Conservation (phyloP, 2,888 invertebrate genomes). For the Hypena proboscidalis region DNA sequence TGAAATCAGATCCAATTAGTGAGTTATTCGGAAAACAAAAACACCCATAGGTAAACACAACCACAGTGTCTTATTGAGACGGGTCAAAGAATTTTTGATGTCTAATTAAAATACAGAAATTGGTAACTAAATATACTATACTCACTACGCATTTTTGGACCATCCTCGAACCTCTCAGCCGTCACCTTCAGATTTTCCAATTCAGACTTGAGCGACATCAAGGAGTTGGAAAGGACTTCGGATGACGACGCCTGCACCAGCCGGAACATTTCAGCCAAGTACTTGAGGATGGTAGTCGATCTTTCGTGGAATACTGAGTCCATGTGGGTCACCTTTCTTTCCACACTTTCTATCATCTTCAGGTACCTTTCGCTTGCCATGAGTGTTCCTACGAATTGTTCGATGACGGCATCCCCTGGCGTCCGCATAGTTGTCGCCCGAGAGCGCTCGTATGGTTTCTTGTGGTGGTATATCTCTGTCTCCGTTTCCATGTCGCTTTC, state of each 20-base stretch:
- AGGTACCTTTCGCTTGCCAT: constrained; percentile 70
- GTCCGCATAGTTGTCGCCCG: constrained; percentile 40
- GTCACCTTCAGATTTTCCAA: constrained; percentile 38
- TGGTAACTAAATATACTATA: constrained; percentile 1
- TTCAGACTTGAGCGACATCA: constrained; percentile 25
- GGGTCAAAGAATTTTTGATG: no score
- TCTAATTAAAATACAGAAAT: no score
- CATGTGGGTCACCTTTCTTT: constrained; percentile 62
- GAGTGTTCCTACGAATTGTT: constrained; percentile 71
- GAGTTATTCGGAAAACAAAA: no score
- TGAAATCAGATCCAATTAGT: no score
- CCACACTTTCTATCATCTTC: constrained; percentile 67
- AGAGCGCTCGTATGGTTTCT: constrained; percentile 11
- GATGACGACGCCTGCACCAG: constrained; percentile 20
- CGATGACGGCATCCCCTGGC: constrained; percentile 58
- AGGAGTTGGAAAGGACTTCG: constrained; percentile 9
- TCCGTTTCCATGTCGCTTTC: constrained; percentile 18
- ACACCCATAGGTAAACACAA: no score
- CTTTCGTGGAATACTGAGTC: constrained; percentile 65
- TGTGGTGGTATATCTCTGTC: constrained; percentile 10
- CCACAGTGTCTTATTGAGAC: no score
- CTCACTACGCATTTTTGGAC: constrained; percentile 57
- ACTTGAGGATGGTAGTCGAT: constrained; percentile 63
- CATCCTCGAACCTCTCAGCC: constrained; percentile 34
- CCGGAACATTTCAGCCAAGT: constrained; percentile 63